phyloP scores from a whole-genome alignment of 2,797 vertebrate genomes.

The Spea hammondii region DNA sequence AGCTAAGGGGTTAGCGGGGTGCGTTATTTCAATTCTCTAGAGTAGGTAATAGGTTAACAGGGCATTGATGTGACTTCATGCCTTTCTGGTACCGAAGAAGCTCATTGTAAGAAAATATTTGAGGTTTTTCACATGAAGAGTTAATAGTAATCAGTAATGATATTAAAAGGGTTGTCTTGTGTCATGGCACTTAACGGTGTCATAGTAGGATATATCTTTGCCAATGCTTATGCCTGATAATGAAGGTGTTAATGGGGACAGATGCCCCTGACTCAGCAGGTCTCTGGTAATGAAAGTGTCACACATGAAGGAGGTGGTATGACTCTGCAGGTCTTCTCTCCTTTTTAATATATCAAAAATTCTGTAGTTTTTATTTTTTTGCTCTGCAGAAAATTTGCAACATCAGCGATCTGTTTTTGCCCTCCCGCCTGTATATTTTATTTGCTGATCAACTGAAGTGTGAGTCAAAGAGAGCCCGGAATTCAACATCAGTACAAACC shows the following conservation, averaged over 20 bases:
- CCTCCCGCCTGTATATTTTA: slow-evolving; percentile 1
- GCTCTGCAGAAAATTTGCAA: slow-evolving; percentile 38
- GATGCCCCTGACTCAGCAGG: slow-evolving; percentile 2
- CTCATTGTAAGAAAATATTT: background rate
- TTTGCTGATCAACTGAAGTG: background rate
- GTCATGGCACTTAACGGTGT: background rate
- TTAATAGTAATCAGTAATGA: background rate
- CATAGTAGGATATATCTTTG: background rate
- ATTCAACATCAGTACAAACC: background rate
- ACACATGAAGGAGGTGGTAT: background rate
- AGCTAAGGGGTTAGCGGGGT: background rate
- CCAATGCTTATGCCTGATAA: background rate
- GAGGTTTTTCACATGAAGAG: background rate
- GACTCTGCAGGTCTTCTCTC: slow-evolving; percentile 24
- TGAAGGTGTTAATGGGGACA: background rate
- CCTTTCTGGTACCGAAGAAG: background rate
- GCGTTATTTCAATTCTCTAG: background rate
- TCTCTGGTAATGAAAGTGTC: slow-evolving; percentile 9
- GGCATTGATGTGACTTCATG: background rate
- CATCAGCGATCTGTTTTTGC: slow-evolving; percentile 27
- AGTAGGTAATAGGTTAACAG: background rate
- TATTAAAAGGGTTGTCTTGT: background rate
- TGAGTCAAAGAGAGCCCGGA: background rate
- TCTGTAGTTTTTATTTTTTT: background rate
- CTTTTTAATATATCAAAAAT: slow-evolving; percentile 18